A percentile compares a stretch with the other conserved stretches of the same genome.
These are phyloP conservation scores for Nemurella pictetii DNA, from an alignment of 2,888 invertebrate species.

Conservation along the genomic window DNA sequence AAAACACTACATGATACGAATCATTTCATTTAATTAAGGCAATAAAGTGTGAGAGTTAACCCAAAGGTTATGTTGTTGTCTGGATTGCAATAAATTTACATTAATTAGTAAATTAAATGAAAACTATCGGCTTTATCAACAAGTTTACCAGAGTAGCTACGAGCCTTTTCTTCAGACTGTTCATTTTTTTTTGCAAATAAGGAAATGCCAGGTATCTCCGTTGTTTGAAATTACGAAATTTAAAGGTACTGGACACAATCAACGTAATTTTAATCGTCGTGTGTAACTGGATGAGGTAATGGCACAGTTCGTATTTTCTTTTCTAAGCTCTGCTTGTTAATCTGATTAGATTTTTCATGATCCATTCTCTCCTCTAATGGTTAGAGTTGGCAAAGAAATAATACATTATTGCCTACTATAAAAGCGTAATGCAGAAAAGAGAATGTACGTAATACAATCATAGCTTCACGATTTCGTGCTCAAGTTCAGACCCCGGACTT, in stretches of 20 bases:
- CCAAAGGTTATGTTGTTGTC: background rate
- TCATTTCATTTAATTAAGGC: background rate
- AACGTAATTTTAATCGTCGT: background rate
- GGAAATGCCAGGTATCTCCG: background rate
- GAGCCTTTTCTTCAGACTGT: background rate
- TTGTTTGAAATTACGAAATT: background rate
- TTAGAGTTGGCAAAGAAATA: background rate
- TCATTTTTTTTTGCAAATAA: background rate
- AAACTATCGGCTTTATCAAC: background rate
- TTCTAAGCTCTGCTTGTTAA: background rate
- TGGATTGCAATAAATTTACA: background rate
- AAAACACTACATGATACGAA: background rate
- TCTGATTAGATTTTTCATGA: background rate
- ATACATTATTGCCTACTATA: background rate
- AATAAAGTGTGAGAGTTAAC: background rate
- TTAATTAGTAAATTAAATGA: background rate
- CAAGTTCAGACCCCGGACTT: background rate
- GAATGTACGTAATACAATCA: constrained; percentile 6
- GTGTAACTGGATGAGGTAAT: background rate
- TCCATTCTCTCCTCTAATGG: background rate
- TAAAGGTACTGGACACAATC: background rate
- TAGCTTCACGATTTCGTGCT: constrained; percentile 1
- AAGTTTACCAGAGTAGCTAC: background rate
- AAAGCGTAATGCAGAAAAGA: background rate
- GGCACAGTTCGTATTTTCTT: background rate